Percentiles rank a stretch among this genome's conserved stretches.
phyloP scores from a whole-genome alignment of 2,888 invertebrate species.

The Hoplodrina ambigua region DNA sequence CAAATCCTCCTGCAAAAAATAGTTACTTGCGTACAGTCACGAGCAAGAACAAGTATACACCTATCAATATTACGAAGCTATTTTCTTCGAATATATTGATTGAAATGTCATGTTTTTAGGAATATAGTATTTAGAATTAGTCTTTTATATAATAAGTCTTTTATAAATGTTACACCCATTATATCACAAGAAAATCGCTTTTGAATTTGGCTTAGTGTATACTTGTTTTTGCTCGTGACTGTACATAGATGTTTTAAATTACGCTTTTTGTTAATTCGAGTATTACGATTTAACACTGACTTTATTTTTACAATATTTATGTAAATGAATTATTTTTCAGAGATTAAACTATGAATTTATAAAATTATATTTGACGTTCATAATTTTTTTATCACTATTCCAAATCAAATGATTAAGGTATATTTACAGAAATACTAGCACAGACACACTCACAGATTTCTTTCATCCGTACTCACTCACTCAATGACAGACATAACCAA shows the following conservation, averaged over 20 bases:
- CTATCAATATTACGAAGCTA: too few relatives aligned
- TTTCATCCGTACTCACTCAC: not conserved
- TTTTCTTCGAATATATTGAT: too few relatives aligned
- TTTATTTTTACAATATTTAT: too few relatives aligned
- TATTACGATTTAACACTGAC: not conserved
- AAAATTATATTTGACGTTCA: not conserved
- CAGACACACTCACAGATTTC: not conserved
- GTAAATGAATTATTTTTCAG: too few relatives aligned
- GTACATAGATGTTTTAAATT: not conserved
- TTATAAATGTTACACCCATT: too few relatives aligned
- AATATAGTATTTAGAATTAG: too few relatives aligned
- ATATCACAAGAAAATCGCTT: too few relatives aligned
- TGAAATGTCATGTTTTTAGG: too few relatives aligned
- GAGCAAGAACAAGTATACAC: too few relatives aligned
- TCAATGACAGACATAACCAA: not conserved
- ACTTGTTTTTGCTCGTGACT: too few relatives aligned
- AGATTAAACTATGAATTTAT: not conserved
- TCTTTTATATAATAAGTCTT: too few relatives aligned
- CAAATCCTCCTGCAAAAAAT: constrained; percentile 2
- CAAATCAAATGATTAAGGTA: not conserved
- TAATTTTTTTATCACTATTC: not conserved
- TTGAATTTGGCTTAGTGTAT: too few relatives aligned
- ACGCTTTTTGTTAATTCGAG: not conserved
- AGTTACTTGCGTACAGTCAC: not conserved
- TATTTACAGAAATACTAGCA: not conserved